Conservation (phyloP, 2,888 invertebrate species). For the Catocala sponsa region DNA sequence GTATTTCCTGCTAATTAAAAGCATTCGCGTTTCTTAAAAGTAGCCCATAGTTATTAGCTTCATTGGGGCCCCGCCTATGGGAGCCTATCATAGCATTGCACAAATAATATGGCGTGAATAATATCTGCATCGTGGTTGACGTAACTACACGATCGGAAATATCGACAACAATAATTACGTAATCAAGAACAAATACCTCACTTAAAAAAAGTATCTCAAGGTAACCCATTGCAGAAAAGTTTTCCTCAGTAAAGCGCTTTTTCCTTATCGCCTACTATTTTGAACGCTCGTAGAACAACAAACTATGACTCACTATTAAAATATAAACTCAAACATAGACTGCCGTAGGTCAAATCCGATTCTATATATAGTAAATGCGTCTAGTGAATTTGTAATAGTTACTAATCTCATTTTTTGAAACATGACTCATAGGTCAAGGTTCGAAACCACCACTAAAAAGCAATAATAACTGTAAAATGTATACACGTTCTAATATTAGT, state of each 20-base stretch:
- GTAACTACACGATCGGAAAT: too few species aligned
- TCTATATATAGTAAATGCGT: slow-evolving; percentile 16
- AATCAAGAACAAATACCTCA: too few species aligned
- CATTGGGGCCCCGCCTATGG: too few species aligned
- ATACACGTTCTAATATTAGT: slow-evolving; percentile 69
- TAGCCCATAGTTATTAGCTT: too few species aligned
- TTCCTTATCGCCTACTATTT: neutral
- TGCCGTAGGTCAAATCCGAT: slow-evolving; percentile 7
- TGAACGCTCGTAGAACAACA: neutral
- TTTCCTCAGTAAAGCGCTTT: neutral
- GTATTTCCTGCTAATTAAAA: too few species aligned
- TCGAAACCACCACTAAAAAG: slow-evolving; percentile 42
- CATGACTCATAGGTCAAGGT: slow-evolving; percentile 57
- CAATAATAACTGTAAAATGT: slow-evolving; percentile 55
- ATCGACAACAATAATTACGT: too few species aligned
- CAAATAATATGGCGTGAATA: too few species aligned
- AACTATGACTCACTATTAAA: neutral
- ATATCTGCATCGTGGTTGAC: too few species aligned
- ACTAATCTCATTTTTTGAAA: slow-evolving; percentile 18
- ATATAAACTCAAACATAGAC: neutral
- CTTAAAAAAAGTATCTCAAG: too few species aligned
- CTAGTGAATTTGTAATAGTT: slow-evolving; percentile 9
- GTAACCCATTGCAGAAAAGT: neutral
- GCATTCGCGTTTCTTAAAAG: too few species aligned
- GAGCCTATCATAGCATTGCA: too few species aligned